Evolutionary conservation across 2,888 invertebrate species (phyloP).

Genomic region (Drosophila dives): DNA sequence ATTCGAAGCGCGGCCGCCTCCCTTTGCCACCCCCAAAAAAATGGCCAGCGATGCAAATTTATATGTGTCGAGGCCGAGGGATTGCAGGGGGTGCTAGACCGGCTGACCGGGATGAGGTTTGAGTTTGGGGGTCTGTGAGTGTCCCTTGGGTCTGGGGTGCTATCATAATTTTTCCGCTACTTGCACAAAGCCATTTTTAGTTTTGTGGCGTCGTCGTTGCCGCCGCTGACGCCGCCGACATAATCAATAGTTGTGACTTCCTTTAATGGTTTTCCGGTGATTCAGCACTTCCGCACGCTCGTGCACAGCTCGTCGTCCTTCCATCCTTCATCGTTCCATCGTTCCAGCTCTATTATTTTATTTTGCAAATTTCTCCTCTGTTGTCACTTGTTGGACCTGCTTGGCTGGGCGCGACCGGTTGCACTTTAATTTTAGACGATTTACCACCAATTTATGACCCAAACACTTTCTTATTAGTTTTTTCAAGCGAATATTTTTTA

Average conservation of each 20-base stretch:
- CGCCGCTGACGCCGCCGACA: conserved; percentile 71
- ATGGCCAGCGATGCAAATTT: conserved; percentile 50
- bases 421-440: conserved; percentile 56
- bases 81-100: conserved; percentile 29
- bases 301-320: conserved; percentile 19
- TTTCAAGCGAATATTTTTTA: no score
- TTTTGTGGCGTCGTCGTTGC: conserved; percentile 41
- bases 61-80: conserved; percentile 56
- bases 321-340: conserved; percentile 33
- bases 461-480: conserved; percentile 52
- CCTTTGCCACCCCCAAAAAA: conserved; percentile 4
- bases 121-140: neutral
- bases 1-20: conserved; percentile 45
- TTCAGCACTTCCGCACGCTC: conserved; percentile 72
- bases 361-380: conserved; percentile 55
- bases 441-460: conserved; percentile 47
- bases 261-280: conserved; percentile 82
- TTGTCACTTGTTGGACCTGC: conserved; percentile 69
- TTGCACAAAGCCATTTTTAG: conserved; percentile 72
- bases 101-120: conserved; percentile 2
- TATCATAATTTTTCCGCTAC: conserved; percentile 70
- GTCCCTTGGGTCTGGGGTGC: conserved; percentile 31
- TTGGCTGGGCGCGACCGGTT: conserved; percentile 33
- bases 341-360: conserved; percentile 56
- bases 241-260: conserved; percentile 82